phyloP scores from a whole-genome alignment of 2,797 vertebrate genomes.

The Sebastes taczanowskii region DNA sequence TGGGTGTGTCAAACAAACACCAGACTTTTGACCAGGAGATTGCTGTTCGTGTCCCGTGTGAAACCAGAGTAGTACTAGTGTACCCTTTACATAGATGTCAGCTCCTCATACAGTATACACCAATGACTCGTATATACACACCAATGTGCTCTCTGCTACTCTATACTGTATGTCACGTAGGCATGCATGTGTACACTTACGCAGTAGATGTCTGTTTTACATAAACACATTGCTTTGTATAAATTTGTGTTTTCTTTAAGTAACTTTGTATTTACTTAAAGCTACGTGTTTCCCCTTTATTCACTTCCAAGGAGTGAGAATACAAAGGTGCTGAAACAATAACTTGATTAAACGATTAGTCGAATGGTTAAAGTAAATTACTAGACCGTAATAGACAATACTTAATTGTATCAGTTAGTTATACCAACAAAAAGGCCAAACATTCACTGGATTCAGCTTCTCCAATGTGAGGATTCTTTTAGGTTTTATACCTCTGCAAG shows the following conservation, averaged over 20 bases:
- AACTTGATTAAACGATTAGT: not conserved
- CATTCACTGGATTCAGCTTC: not conserved
- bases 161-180: not conserved
- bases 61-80: not conserved
- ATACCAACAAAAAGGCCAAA: not conserved
- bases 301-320: not conserved
- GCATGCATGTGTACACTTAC: not conserved
- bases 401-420: not conserved
- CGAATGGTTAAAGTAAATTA: not conserved
- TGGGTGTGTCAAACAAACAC: too few relatives aligned
- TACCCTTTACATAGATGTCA: not conserved
- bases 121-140: not conserved
- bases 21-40: too few relatives aligned
- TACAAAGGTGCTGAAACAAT: not conserved
- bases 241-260: not conserved
- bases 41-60: too few relatives aligned
- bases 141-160: not conserved
- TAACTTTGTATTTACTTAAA: not conserved
- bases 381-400: not conserved
- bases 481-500: not conserved
- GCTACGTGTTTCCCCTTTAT: not conserved
- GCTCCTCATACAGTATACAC: not conserved
- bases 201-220: not conserved
- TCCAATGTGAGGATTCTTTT: not conserved
- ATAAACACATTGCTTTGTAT: not conserved